Evolutionary conservation across 2,113 vertebrate genomes (phyloP), one percentile per base, ranked within the genome.

Genomic region (Miniopterus natalensis): DNA sequence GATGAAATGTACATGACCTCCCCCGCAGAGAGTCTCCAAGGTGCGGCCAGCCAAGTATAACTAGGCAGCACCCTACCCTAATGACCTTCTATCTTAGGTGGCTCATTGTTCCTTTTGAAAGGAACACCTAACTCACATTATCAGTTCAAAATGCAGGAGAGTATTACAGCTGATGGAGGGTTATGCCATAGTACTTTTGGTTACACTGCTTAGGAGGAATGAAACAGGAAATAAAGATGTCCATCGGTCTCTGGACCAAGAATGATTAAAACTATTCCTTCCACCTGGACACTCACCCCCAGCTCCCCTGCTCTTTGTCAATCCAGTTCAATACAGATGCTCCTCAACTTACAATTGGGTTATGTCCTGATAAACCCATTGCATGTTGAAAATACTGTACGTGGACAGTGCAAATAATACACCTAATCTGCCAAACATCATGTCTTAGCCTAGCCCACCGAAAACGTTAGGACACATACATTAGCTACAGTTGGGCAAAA

Each of bases 101-200:
- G 20, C 61, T 90, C 78, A 27, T 92, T 92, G 53, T 55, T 91
- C 74, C 10, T 92, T 86, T 61, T n/a, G 59, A 96, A 71, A 21
- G 45, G 59, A 87, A 95, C 85, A 55, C 55, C 57, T 57, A 68
- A 74, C 59, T 94, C 63, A 84, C 92, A 83, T 25, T 45, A 75
- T 53, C 55, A 85, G 17, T 40, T 87, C 65, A 86, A 94, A 96
- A 80, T 49, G 36, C 49, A 87, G 42, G 21, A n/a, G 4, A 75
- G 45, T 53, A 77, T 68, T 73, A 45, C 1, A 77, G 79, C 20
- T 45, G 20, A 90, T 47, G 31, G 25, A 84, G 40, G 21, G 51
- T 21, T 51, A 18, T 8, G 31, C 20, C 77, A 68, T 13, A 27
- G 47, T 40, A 47, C 51, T 57, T 87, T 17, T 42, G 61, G 11